phyloP scores from a whole-genome alignment of 2,888 invertebrate species.

The Tuberolachnus salignus region DNA sequence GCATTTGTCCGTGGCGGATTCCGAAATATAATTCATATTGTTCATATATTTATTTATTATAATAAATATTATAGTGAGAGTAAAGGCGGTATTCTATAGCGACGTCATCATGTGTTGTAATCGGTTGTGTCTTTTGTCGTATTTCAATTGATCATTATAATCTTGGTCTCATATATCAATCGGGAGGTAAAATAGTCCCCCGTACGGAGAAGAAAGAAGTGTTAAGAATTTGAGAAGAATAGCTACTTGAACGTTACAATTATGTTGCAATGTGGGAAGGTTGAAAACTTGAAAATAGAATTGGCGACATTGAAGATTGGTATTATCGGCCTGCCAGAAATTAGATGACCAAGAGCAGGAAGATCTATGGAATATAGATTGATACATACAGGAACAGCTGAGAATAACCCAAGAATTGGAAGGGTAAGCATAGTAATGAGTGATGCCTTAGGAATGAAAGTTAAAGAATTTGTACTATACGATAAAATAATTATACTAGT shows the following conservation, averaged over 20 bases:
- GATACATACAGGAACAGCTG: slow-evolving; percentile 28
- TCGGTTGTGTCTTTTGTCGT: too few species aligned
- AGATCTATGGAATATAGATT: slow-evolving; percentile 18
- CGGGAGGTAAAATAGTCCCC: slow-evolving; percentile 24
- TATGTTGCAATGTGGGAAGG: slow-evolving; percentile 2
- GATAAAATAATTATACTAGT: slow-evolving; percentile 45
- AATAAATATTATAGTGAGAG: too few species aligned
- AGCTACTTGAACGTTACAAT: slow-evolving; percentile 3
- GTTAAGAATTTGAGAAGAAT: slow-evolving; percentile 3
- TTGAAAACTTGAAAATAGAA: background rate
- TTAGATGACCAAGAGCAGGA: slow-evolving; percentile 29
- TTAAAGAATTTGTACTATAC: slow-evolving; percentile 18
- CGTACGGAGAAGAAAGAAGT: slow-evolving; percentile 8
- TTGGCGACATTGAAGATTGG: too few species aligned
- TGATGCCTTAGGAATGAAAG: slow-evolving; percentile 21
- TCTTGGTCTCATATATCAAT: too few species aligned
- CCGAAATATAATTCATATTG: too few species aligned
- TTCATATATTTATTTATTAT: too few species aligned
- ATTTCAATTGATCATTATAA: too few species aligned
- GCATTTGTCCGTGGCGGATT: too few species aligned
- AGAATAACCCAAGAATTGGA: slow-evolving; percentile 12
- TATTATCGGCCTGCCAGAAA: slow-evolving; percentile 5
- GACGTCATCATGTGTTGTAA: too few species aligned
- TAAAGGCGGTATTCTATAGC: too few species aligned
- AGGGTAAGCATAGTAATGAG: slow-evolving; percentile 31